Evolutionary conservation across 2,888 invertebrate species (phyloP).

Genomic region (Gortyna flavago): DNA sequence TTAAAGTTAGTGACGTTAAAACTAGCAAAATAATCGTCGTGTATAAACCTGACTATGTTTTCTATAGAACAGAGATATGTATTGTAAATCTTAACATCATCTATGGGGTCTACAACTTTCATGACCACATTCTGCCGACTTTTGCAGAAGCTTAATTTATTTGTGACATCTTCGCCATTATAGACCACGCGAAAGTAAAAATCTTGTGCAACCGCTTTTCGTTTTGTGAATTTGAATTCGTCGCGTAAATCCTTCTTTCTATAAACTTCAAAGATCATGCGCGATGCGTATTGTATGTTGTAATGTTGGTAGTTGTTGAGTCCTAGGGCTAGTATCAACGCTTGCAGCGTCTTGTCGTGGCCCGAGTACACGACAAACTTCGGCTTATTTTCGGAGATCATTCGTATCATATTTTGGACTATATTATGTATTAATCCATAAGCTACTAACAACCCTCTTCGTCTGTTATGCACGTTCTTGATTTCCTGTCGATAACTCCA

Average conservation of each 20-base stretch:
- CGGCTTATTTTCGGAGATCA: conserved; percentile 94
- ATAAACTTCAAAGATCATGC: conserved; percentile 97
- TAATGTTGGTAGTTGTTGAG: conserved; percentile 91
- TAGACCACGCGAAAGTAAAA: conserved; percentile 95
- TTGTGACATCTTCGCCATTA: conserved; percentile 96
- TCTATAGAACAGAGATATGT: conserved; percentile 95
- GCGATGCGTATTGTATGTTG: conserved; percentile 95
- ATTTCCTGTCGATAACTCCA: conserved; percentile 93
- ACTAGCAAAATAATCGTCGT: conserved; percentile 95
- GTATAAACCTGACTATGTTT: conserved; percentile 95
- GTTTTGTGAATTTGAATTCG: conserved; percentile 89
- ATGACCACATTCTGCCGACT: conserved; percentile 88
- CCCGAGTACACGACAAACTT: conserved; percentile 96
- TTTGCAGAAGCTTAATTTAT: conserved; percentile 94
- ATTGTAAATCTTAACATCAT: conserved; percentile 79
- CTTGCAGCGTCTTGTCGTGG: conserved; percentile 97
- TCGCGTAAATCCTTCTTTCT: conserved; percentile 89
- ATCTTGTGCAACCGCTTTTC: conserved; percentile 91
- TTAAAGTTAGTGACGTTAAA: conserved; percentile 97
- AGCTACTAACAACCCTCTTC: conserved; percentile 93
- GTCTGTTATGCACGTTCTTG: conserved; percentile 91
- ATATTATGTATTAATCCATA: conserved; percentile 96
- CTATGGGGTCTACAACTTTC: conserved; percentile 83
- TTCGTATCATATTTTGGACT: conserved; percentile 94
- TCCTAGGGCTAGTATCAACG: conserved; percentile 95